Evolutionary conservation across 2,888 invertebrate genomes (phyloP).

Genomic region (Asteroscopus sphinx): DNA sequence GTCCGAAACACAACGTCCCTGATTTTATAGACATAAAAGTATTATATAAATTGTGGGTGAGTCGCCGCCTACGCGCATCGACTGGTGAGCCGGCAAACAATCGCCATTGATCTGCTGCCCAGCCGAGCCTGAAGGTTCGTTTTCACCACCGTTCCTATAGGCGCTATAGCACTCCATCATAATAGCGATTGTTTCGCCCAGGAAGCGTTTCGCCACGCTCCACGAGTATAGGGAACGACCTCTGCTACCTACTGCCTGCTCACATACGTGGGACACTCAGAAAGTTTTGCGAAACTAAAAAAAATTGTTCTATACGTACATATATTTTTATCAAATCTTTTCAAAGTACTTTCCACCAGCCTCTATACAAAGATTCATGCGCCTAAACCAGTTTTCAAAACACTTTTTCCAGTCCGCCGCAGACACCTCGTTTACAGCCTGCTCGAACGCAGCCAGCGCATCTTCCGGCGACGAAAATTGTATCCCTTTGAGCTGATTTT

Average conservation of each 20-base stretch:
- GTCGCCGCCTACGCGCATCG: constrained; percentile 60
- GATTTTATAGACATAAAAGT: constrained; percentile 50
- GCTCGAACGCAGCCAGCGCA: too few relatives aligned
- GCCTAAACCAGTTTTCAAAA: too few relatives aligned
- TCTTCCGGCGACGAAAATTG: too few relatives aligned
- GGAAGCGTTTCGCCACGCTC: constrained; percentile 85
- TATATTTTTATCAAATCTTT: too few relatives aligned
- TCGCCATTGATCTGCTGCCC: constrained; percentile 83
- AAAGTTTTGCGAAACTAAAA: too few relatives aligned
- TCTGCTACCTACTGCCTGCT: constrained; percentile 67
- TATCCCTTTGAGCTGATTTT: too few relatives aligned
- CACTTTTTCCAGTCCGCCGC: too few relatives aligned
- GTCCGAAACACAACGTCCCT: constrained; percentile 36
- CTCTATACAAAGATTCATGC: too few relatives aligned
- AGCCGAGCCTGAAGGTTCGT: constrained; percentile 86
- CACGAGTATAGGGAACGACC: constrained; percentile 70
- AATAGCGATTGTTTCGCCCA: constrained; percentile 84
- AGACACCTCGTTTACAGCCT: too few relatives aligned
- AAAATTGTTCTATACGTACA: too few relatives aligned
- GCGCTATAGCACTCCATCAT: constrained; percentile 67
- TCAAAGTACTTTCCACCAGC: too few relatives aligned
- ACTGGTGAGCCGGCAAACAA: constrained; percentile 75
- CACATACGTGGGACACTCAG: constrained; percentile 49
- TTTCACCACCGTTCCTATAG: constrained; percentile 76
- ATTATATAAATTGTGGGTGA: constrained; percentile 46